phyloP scores from a whole-genome alignment of 2,797 vertebrate species.

The Anniella stebbinsi region DNA sequence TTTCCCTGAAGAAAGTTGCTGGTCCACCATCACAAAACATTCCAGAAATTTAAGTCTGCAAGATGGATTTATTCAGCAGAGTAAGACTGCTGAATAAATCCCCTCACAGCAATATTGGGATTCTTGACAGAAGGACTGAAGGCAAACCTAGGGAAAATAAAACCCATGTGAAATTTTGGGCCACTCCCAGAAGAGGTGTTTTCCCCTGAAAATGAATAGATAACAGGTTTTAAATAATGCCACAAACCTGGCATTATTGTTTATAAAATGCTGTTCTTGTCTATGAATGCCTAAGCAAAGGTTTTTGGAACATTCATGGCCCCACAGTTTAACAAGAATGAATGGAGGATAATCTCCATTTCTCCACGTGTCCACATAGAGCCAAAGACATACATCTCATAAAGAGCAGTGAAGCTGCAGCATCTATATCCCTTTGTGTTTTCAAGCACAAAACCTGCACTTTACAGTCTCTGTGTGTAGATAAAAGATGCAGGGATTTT shows the following conservation, averaged over 20 bases:
- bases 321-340: background rate
- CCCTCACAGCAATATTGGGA: background rate
- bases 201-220: background rate
- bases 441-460: background rate
- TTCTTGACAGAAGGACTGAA: background rate
- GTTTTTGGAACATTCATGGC: background rate
- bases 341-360: background rate
- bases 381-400: too few species aligned
- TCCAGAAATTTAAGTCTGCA: too few species aligned
- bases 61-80: background rate
- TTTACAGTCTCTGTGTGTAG: background rate
- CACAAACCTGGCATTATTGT: background rate
- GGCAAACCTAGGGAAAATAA: background rate
- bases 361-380: background rate
- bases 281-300: background rate
- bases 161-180: background rate
- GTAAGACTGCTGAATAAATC: background rate
- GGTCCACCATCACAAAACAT: too few species aligned
- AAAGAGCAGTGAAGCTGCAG: background rate
- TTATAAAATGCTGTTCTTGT: background rate
- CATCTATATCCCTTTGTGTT: background rate
- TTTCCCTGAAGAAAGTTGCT: too few species aligned
- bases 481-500: background rate
- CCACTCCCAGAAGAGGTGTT: background rate
- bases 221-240: background rate